These are phyloP conservation scores for Helarctos malayanus DNA, from an alignment of 2,797 vertebrate species.

Conservation along the genomic window DNA sequence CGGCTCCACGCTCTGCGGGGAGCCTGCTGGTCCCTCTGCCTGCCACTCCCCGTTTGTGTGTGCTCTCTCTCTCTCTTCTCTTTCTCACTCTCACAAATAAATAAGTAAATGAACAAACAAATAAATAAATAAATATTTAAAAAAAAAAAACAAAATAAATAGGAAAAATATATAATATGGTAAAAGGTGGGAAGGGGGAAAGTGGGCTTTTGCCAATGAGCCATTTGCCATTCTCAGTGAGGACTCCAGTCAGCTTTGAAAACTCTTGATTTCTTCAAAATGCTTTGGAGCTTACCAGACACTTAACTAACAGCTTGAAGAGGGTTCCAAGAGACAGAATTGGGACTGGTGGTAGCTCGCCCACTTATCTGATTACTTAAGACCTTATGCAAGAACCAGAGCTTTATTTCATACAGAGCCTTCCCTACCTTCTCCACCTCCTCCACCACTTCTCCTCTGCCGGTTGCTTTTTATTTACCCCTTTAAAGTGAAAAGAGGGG, in stretches of 20 bases:
- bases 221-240: neutral
- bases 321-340: neutral
- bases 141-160: neutral
- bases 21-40: too few relatives aligned
- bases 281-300: neutral
- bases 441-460: neutral
- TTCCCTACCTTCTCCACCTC: neutral
- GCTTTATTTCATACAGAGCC: neutral
- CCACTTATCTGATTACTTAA: constrained; percentile 20
- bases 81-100: too few relatives aligned
- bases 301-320: constrained; percentile 13
- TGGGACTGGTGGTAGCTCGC: neutral
- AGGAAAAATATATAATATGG: neutral
- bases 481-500: neutral
- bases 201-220: neutral
- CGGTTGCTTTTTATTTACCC: neutral
- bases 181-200: neutral
- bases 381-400: neutral
- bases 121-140: too few relatives aligned
- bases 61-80: too few relatives aligned
- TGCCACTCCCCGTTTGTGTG: too few relatives aligned
- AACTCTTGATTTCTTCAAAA: neutral
- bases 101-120: too few relatives aligned
- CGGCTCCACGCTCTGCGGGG: too few relatives aligned
- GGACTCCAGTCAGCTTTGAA: neutral